Evolutionary conservation across 2,113 vertebrate species (phyloP).

Genomic region (Actinemys pallida): DNA sequence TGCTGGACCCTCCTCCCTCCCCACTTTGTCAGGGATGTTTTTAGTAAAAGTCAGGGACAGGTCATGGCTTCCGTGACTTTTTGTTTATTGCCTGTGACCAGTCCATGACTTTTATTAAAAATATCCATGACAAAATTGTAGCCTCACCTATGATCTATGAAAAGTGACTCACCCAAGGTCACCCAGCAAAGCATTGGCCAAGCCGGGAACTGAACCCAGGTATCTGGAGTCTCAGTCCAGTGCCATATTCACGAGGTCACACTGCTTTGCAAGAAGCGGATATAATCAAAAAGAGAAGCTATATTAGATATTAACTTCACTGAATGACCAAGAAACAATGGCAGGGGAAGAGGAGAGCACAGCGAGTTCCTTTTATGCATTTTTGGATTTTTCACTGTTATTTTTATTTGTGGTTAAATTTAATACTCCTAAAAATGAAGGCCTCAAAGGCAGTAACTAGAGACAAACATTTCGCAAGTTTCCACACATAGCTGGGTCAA

Average conservation of each 20-base stretch:
- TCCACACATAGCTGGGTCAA: background rate
- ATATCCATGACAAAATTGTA: no score
- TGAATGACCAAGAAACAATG: background rate
- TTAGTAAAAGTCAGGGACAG: no score
- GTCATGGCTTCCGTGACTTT: no score
- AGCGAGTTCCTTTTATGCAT: conserved; percentile 14
- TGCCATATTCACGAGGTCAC: background rate
- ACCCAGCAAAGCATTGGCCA: background rate
- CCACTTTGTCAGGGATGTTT: no score
- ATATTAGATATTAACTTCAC: background rate
- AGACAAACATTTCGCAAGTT: background rate
- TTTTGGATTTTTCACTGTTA: conserved; percentile 11
- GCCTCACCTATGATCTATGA: background rate
- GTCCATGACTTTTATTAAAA: no score
- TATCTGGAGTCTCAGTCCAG: background rate
- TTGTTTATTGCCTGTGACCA: no score
- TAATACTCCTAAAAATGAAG: conserved; percentile 35
- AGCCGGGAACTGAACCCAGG: background rate
- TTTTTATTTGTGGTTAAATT: conserved; percentile 2
- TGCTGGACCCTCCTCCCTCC: no score
- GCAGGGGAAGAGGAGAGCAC: conserved; percentile 3
- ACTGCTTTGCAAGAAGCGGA: background rate
- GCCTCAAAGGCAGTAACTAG: conserved; percentile 3
- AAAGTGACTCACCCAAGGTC: background rate
- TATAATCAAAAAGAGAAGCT: background rate